Evolutionary conservation across 2,888 invertebrate genomes (phyloP).

Genomic region (Tipula unca): DNA sequence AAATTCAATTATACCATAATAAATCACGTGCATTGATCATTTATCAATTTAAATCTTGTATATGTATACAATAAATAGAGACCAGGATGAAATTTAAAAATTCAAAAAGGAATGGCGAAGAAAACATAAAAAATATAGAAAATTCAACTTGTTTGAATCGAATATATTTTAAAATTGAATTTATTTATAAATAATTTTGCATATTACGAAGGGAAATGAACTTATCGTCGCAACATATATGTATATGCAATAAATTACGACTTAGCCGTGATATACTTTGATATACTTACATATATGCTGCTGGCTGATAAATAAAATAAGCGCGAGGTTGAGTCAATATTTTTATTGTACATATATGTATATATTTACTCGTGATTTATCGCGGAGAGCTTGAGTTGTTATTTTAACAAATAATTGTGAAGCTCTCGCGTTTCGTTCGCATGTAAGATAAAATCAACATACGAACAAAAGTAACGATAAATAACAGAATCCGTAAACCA

Average conservation of each 20-base stretch:
- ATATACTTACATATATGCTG: too few species aligned
- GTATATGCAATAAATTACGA: not conserved
- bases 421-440: not conserved
- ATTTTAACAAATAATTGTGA: not conserved
- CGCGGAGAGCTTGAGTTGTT: not conserved
- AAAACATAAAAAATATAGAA: too few species aligned
- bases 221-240: not conserved
- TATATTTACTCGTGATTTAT: not conserved
- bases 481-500: not conserved
- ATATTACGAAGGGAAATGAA: not conserved
- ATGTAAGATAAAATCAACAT: not conserved
- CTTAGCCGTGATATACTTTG: not conserved
- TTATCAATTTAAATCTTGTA: too few species aligned
- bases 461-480: not conserved
- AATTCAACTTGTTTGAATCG: too few species aligned
- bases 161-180: not conserved
- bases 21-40: too few species aligned
- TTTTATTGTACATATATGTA: not conserved
- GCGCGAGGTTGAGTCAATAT: not conserved
- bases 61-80: too few species aligned
- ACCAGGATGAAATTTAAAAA: too few species aligned
- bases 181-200: not conserved
- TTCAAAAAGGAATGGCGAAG: too few species aligned
- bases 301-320: too few species aligned
- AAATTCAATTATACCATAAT: too few species aligned